Evolutionary conservation across 2,113 vertebrate genomes (phyloP).

Genomic region (Lynx canadensis): DNA sequence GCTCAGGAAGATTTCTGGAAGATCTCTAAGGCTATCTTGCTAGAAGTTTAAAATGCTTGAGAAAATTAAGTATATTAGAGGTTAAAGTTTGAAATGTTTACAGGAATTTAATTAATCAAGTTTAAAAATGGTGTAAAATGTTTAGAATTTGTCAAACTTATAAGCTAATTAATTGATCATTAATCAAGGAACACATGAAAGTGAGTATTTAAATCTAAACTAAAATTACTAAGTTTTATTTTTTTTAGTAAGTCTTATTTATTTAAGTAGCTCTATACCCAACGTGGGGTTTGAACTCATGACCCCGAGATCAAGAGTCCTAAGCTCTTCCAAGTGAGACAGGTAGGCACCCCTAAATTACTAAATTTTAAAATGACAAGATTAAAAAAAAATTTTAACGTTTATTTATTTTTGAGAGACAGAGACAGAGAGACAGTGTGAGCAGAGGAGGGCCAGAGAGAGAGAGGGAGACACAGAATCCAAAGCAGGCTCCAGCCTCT

Average conservation of each 20-base stretch:
- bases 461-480: too few relatives aligned
- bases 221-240: conserved; percentile 30
- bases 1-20: background rate
- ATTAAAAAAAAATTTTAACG: too few relatives aligned
- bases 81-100: background rate
- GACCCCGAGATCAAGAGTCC: background rate
- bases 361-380: background rate
- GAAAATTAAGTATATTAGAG: conserved; percentile 11
- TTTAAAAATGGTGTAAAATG: conserved; percentile 37
- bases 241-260: background rate
- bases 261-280: background rate
- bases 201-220: background rate
- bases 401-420: too few relatives aligned
- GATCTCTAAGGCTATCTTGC: background rate
- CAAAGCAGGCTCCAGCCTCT: too few relatives aligned
- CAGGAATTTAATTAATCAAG: conserved; percentile 25
- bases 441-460: too few relatives aligned
- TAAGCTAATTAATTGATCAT: conserved; percentile 11
- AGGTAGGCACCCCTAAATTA: background rate
- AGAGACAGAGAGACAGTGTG: too few relatives aligned
- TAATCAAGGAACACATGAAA: conserved; percentile 44
- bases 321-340: background rate
- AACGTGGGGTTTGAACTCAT: background rate
- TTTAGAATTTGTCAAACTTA: conserved; percentile 21
- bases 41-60: background rate